These are phyloP conservation scores for Fregetta grallaria DNA, from an alignment of 2,113 vertebrate species.

Conservation along the genomic window DNA sequence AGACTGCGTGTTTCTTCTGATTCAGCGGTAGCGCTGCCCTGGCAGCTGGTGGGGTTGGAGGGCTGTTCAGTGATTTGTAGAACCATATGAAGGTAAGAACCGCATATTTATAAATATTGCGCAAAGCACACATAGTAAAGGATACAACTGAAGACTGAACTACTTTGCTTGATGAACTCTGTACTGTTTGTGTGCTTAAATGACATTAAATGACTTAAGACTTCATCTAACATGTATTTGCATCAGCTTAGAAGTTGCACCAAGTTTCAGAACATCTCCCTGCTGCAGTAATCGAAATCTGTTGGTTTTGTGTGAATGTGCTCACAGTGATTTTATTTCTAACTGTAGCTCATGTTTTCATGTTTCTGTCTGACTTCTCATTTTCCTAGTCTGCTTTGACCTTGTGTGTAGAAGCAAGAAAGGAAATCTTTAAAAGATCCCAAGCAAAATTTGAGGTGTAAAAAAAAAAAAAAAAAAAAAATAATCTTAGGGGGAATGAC, in stretches of 20 bases:
- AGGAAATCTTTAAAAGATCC: background rate
- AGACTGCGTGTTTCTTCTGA: accelerated
- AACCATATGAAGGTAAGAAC: accelerated
- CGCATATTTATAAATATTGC: background rate
- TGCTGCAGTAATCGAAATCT: background rate
- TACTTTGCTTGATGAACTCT: background rate
- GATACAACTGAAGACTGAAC: background rate
- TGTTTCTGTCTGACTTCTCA: background rate
- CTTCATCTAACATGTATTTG: background rate
- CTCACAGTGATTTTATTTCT: background rate
- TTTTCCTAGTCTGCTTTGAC: background rate
- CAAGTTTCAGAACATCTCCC: background rate
- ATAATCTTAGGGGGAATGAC: background rate
- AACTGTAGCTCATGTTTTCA: background rate
- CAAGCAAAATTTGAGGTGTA: background rate
- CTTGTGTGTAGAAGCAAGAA: background rate
- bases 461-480: background rate
- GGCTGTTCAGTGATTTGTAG: background rate
- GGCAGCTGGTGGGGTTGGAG: background rate
- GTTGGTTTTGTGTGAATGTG: background rate
- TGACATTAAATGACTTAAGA: background rate
- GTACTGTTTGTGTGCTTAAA: background rate
- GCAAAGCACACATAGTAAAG: accelerated
- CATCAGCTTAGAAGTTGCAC: background rate
- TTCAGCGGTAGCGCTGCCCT: background rate